Percentiles rank a stretch among this genome's conserved stretches.
These are phyloP conservation scores for Coecobrya sp. DNA, from an alignment of 2,888 invertebrate species.

Conservation along the genomic window DNA sequence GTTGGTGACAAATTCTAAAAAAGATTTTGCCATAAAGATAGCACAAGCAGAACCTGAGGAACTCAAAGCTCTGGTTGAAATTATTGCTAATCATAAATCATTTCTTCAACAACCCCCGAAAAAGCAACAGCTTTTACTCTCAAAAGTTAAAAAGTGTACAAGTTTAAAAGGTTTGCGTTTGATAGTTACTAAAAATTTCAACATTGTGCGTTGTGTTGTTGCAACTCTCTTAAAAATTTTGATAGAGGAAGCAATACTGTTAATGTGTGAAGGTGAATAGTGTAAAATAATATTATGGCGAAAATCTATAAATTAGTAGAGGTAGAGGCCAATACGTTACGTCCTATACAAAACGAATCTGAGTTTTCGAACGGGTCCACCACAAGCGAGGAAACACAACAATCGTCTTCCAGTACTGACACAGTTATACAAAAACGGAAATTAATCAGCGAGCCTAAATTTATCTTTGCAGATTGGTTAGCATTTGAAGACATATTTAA, in stretches of 20 bases:
- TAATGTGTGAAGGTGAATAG: constrained; percentile 1
- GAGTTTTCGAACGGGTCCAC: too few species aligned
- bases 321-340: too few species aligned
- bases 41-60: background rate
- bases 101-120: too few species aligned
- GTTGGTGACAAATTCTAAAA: background rate
- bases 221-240: background rate
- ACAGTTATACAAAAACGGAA: background rate
- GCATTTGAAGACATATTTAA: background rate
- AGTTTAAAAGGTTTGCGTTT: background rate
- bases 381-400: too few species aligned
- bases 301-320: constrained; percentile 4
- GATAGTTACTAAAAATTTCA: background rate
- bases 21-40: background rate
- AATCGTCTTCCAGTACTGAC: too few species aligned
- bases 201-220: background rate
- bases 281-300: background rate
- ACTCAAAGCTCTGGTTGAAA: background rate
- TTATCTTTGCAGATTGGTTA: background rate
- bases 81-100: background rate
- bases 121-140: background rate
- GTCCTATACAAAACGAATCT: too few species aligned
- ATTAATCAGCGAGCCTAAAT: background rate
- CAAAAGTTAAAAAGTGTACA: background rate
- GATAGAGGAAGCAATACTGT: background rate